These are phyloP conservation scores for Origma solitaria DNA, from an alignment of 2,113 vertebrate genomes.

Conservation along the genomic window DNA sequence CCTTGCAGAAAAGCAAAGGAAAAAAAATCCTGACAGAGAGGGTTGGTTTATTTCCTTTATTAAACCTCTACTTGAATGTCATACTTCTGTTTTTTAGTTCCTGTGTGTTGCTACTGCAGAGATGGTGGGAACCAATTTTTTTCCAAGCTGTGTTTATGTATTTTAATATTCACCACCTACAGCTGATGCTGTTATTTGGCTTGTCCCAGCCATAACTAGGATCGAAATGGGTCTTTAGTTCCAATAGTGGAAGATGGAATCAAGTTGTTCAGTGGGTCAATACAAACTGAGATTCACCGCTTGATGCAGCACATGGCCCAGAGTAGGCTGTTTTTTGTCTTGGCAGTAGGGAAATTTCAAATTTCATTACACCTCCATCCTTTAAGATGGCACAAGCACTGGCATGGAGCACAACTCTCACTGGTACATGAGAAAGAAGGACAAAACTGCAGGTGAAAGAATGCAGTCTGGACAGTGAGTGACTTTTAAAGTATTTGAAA, in stretches of 20 bases:
- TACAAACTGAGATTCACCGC: neutral
- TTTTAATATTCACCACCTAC: neutral
- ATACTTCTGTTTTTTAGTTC: neutral
- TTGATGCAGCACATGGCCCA: neutral
- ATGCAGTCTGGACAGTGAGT: neutral
- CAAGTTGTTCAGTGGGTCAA: neutral
- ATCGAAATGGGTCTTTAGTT: neutral
- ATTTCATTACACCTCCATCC: neutral
- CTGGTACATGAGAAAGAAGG: neutral
- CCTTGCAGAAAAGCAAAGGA: neutral
- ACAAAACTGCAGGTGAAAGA: neutral
- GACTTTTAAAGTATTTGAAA: neutral
- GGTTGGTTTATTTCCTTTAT: neutral
- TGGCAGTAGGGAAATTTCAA: neutral
- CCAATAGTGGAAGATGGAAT: neutral
- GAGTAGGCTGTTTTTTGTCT: neutral
- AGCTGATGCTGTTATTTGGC: neutral
- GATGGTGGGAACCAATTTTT: neutral
- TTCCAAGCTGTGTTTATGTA: neutral
- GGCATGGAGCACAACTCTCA: neutral
- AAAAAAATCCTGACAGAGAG: neutral
- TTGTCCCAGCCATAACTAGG: neutral
- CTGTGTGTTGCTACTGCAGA: neutral
- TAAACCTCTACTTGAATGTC: neutral
- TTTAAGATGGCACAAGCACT: neutral